Conservation (phyloP, 2,888 invertebrate species). For the Archips xylosteana region DNA sequence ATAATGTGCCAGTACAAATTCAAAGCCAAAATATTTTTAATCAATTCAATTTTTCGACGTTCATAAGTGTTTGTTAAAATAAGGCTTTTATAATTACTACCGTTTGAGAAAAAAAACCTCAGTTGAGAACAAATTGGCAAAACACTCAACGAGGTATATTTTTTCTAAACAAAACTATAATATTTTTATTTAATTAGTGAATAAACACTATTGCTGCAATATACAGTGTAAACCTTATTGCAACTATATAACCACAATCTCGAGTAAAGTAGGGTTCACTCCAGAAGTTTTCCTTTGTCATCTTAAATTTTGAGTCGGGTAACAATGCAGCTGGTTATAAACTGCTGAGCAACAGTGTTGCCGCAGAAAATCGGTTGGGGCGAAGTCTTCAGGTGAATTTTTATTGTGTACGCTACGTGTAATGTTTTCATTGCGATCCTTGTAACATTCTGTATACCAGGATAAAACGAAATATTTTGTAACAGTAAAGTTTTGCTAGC, state of each 20-base stretch:
- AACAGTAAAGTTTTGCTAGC: not conserved
- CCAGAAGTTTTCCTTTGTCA: conserved; percentile 44
- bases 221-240: conserved; percentile 17
- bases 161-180: no score
- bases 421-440: conserved; percentile 18
- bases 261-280: conserved; percentile 26
- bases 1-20: no score
- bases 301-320: conserved; percentile 38
- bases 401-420: conserved; percentile 19
- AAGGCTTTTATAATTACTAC: no score
- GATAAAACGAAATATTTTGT: not conserved
- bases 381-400: conserved; percentile 22
- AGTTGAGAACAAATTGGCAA: not conserved
- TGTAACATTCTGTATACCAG: not conserved
- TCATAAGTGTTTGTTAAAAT: no score
- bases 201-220: no score
- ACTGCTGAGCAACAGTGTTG: conserved; percentile 33
- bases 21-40: no score
- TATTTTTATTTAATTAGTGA: no score
- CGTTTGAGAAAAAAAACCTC: no score
- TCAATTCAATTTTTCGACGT: no score
- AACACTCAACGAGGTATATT: no score
- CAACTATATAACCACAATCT: conserved; percentile 28
- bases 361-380: conserved; percentile 14
- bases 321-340: conserved; percentile 35